phyloP scores from a whole-genome alignment of 2,888 invertebrate genomes.

The Nephrocerus scutellatus region DNA sequence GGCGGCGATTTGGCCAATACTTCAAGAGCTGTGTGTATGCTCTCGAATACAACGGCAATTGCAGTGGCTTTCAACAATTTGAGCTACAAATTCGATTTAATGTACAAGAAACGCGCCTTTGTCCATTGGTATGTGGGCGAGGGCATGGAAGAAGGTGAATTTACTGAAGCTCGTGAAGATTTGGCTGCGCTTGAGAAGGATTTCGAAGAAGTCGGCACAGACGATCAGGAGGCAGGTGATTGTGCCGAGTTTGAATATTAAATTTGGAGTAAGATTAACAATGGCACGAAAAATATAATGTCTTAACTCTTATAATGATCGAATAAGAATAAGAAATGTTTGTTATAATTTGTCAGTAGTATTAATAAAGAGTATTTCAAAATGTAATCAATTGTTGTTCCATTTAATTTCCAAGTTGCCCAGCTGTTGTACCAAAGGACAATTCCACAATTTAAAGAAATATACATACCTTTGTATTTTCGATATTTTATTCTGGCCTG shows the following conservation, averaged over 20 bases:
- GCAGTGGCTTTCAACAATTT: slow-evolving; percentile 84
- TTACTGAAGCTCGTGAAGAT: slow-evolving; percentile 45
- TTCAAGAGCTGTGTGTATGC: slow-evolving; percentile 82
- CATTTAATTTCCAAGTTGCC: too few species aligned
- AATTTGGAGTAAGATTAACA: too few species aligned
- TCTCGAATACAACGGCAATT: slow-evolving; percentile 85
- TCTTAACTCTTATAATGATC: too few species aligned
- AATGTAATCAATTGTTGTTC: too few species aligned
- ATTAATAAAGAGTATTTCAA: too few species aligned
- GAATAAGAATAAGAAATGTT: too few species aligned
- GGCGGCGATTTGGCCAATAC: slow-evolving; percentile 75
- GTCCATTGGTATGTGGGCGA: slow-evolving; percentile 77
- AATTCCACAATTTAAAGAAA: too few species aligned
- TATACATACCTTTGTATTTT: too few species aligned
- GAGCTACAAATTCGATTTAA: slow-evolving; percentile 89
- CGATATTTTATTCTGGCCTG: too few species aligned
- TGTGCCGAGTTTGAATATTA: slow-evolving; percentile 30
- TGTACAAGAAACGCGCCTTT: slow-evolving; percentile 59
- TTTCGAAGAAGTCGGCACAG: slow-evolving; percentile 43
- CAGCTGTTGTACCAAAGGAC: too few species aligned
- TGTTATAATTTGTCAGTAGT: too few species aligned
- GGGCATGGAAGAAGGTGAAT: slow-evolving; percentile 47
- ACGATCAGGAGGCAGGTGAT: slow-evolving; percentile 29
- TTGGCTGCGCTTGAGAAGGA: slow-evolving; percentile 42
- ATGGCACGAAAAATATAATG: too few species aligned